These are phyloP conservation scores for Beroe forskalii DNA, from an alignment of 37 sponge, comb jelly and placozoan species.

Conservation along the genomic window DNA sequence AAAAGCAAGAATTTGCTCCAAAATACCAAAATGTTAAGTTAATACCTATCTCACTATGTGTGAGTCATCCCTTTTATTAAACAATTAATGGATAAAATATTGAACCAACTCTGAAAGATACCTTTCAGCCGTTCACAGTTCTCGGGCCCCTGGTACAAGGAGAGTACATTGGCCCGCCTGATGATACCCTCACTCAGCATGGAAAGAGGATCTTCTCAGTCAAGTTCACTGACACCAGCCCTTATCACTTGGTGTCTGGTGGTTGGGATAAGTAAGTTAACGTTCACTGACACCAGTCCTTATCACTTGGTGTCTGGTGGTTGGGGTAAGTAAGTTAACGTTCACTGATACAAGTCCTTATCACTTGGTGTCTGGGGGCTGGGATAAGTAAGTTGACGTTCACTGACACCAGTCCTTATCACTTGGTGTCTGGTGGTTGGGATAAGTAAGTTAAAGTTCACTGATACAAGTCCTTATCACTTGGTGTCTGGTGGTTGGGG, in stretches of 20 bases:
- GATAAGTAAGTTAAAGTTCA: too few relatives aligned
- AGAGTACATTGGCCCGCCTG: slow-evolving; percentile 34
- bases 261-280: slow-evolving; percentile 39
- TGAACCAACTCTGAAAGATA: too few relatives aligned
- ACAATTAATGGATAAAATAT: too few relatives aligned
- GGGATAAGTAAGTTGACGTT: slow-evolving; percentile 54
- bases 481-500: too few relatives aligned
- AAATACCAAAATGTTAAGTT: too few relatives aligned
- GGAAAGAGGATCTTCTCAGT: slow-evolving; percentile 38
- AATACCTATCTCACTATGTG: too few relatives aligned
- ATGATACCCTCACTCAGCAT: slow-evolving; percentile 35
- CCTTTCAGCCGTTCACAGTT: slow-evolving; percentile 14
- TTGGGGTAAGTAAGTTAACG: slow-evolving; percentile 35
- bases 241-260: slow-evolving; percentile 37
- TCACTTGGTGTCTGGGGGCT: slow-evolving; percentile 33
- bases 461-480: too few relatives aligned
- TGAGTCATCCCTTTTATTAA: too few relatives aligned
- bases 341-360: slow-evolving; percentile 20
- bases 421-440: too few relatives aligned
- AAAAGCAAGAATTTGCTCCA: too few relatives aligned
- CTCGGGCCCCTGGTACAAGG: slow-evolving; percentile 22
- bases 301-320: slow-evolving; percentile 43
- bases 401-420: too few relatives aligned
- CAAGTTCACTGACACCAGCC: slow-evolving; percentile 10
- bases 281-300: slow-evolving; percentile 6